phyloP scores from a whole-genome alignment of 2,888 invertebrate species.

The Alcis repandata region DNA sequence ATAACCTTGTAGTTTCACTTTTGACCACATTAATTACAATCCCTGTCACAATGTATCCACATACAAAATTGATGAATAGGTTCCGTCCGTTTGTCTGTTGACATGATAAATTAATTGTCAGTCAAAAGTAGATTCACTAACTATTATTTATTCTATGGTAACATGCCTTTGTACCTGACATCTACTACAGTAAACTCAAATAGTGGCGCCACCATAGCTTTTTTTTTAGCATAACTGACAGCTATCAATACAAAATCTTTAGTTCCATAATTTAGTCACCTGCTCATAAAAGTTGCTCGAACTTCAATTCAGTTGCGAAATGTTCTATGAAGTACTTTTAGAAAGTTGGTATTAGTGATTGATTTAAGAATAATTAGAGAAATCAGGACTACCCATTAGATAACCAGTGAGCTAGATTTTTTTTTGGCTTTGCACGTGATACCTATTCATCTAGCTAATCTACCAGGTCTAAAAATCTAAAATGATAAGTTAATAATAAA shows the following conservation, averaged over 20 bases:
- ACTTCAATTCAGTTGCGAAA: not conserved
- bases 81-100: not conserved
- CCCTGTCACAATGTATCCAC: too few species aligned
- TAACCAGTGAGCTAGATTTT: not conserved
- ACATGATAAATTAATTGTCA: slow-evolving; percentile 10
- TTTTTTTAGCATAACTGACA: not conserved
- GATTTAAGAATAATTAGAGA: slow-evolving; percentile 11
- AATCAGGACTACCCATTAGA: not conserved
- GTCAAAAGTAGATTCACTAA: not conserved
- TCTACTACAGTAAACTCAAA: not conserved
- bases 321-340: not conserved
- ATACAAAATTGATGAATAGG: slow-evolving; percentile 1
- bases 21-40: too few species aligned
- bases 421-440: not conserved
- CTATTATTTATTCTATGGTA: not conserved
- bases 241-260: not conserved
- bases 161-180: slow-evolving; percentile 1
- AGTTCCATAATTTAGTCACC: not conserved
- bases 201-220: not conserved
- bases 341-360: slow-evolving; percentile 17
- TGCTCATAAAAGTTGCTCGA: not conserved
- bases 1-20: too few species aligned
- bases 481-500: too few species aligned
- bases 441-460: not conserved
- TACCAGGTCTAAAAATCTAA: too few species aligned